Conservation (phyloP, 1,140 invertebrate species). For the Aphaenogaster ashmeadi region DNA sequence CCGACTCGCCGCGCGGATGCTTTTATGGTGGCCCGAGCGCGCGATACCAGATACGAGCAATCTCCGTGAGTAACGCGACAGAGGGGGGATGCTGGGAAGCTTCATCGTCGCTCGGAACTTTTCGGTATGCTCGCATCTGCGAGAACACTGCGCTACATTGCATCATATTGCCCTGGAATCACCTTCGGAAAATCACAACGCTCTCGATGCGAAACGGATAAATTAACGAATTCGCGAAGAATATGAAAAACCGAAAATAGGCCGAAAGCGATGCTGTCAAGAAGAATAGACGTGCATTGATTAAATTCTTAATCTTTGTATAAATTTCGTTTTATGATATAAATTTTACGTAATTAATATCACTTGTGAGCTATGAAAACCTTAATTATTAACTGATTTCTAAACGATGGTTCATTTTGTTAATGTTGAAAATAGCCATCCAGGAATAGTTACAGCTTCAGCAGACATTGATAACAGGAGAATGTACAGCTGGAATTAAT, state of each 20-base stretch:
- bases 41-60: slow-evolving; percentile 54
- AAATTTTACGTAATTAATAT: neutral
- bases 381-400: neutral
- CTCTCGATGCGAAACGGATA: neutral
- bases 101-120: slow-evolving; percentile 48
- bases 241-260: neutral
- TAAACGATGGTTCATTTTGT: neutral
- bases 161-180: neutral
- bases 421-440: neutral
- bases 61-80: slow-evolving; percentile 57
- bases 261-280: neutral
- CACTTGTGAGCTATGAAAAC: neutral
- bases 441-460: neutral
- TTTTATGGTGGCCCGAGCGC: slow-evolving; percentile 54
- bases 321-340: neutral
- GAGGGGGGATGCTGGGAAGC: slow-evolving; percentile 21
- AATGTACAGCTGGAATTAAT: slow-evolving; percentile 14
- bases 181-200: slow-evolving; percentile 25
- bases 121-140: slow-evolving; percentile 33
- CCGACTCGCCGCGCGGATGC: slow-evolving; percentile 46
- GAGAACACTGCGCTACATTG: neutral
- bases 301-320: neutral
- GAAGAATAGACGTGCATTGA: neutral
- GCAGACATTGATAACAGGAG: neutral
- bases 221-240: neutral